Base-by-base conservation (phyloP, 2,797 vertebrate species). In the Kryptopterus vitreolus region DNA sequence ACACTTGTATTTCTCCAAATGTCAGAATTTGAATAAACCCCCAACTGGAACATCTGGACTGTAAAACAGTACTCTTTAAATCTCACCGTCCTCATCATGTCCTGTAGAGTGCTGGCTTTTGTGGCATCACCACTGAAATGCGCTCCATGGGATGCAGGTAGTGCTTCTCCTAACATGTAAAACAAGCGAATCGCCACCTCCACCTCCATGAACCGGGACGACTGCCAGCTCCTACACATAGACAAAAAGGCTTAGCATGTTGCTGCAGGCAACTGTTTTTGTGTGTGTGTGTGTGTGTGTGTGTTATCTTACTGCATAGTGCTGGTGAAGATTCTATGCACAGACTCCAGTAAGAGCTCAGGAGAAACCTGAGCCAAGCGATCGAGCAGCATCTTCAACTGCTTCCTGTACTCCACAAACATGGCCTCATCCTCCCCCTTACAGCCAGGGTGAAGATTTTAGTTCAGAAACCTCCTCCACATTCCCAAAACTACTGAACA, bases 381-480 rank as follows among this genome's bases (percentile, higher is more conserved):
- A 72, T 99, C 98, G 90, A 99, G 84, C 82, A 99, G 87, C 87
- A 99, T 92, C 91, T 99, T 99, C 89, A 99, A 85, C 87, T 99
- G 98, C 89, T 99, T 99, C 88, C 98, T 95, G 90, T 99, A 99
- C 88, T 99, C 97, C 82, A 99, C 96, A 85, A 99, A 99, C 98
- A 99, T 99, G 6, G 97, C 98, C 92, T 99, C 98, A 81, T 99
- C 97, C 90, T 99, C 98, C 20, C 97, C 98, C 97, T 99, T 85
- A n/a, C n/a, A 57, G 33, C 62, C 2, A 71, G 1, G 38, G 31
- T 77, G 22, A 50, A 7, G 58, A 2, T 48, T 29, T 6, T 15
- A 11, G 18, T 52, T 16, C 33, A n/a, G 31, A 48, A 70, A 18
- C 26, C 65, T 70, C 58, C 2, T 2, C 13, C 16, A 50, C 10